These are phyloP conservation scores for Drosophila peninsularis DNA, from an alignment of 2,888 invertebrate genomes.

Conservation along the genomic window DNA sequence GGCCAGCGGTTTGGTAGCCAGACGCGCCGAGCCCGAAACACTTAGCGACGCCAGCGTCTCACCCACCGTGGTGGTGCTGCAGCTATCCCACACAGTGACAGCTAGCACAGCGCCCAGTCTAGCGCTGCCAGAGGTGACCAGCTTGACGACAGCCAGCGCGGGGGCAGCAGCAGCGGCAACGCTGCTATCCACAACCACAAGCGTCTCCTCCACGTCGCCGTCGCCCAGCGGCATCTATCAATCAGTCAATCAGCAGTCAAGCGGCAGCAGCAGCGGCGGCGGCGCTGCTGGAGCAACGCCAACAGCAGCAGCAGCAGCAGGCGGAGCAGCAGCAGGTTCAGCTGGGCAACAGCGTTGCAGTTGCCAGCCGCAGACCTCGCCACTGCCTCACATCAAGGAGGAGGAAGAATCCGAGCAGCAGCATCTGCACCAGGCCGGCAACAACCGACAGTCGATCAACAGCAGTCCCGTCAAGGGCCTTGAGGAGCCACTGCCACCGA, in stretches of 20 bases:
- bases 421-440: slow-evolving; percentile 47
- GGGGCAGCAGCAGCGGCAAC: slow-evolving; percentile 12
- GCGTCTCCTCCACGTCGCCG: slow-evolving; percentile 59
- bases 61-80: slow-evolving; percentile 77
- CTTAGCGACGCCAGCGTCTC: slow-evolving; percentile 82
- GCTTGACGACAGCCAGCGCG: slow-evolving; percentile 47
- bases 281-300: slow-evolving; percentile 58
- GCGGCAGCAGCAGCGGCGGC: slow-evolving; percentile 22
- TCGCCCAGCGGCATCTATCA: slow-evolving; percentile 48
- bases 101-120: slow-evolving; percentile 57
- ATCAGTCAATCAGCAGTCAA: slow-evolving; percentile 45
- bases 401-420: slow-evolving; percentile 88
- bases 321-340: slow-evolving; percentile 63
- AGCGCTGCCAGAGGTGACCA: slow-evolving; percentile 44
- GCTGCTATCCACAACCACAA: slow-evolving; percentile 43
- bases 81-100: slow-evolving; percentile 57
- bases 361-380: slow-evolving; percentile 88
- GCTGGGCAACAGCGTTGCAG: slow-evolving; percentile 81
- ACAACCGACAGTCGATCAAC: slow-evolving; percentile 22
- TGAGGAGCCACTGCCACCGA: slow-evolving; percentile 49
- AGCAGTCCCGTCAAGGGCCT: slow-evolving; percentile 25
- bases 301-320: slow-evolving; percentile 86
- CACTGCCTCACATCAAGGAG: slow-evolving; percentile 92
- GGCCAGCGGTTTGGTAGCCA: slow-evolving; percentile 79
- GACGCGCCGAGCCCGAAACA: slow-evolving; percentile 81